Base-by-base conservation (phyloP, 1,140 invertebrate genomes). In the Drosophila punjabiensis region DNA sequence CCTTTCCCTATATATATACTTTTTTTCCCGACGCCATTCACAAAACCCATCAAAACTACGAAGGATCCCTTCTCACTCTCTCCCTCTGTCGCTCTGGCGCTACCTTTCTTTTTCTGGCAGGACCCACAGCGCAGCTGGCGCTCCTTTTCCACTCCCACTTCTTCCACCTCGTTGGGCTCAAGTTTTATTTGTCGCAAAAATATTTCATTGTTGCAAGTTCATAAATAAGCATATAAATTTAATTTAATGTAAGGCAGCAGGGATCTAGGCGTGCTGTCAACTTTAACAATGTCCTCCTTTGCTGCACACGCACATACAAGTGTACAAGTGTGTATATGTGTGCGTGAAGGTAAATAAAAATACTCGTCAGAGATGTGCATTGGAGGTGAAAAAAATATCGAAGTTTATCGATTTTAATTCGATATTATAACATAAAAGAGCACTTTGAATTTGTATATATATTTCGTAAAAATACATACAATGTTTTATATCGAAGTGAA, bases 201-300 rank as follows among this genome's bases (percentile, higher is more conserved):
- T 71, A 70, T 81, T 81, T 81, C 78, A 78, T 66, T 79, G 81
- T 82, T 89, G 85, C 86, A 76, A 75, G 78, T 82, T 82, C 67
- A 90, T 89, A 86, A 86, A 87, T 86, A 90, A 86, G 76, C 80
- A 87, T 77, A 86, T 70, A 90, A 76, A 89, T 82, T 82, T 79
- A 70, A 82, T 79, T 82, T 74, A 53, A 70, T 70, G 61, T 65
- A 70, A 53, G 33, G 43, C 37, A 37, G 47, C 33, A 37, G 18
- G 75, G 56, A 68, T 61, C 41, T 78, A 62, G 37, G 53, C 41
- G 28, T 28, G 61, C 33, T 63, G 58, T 64, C 61, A 66, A 43
- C 61, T 59, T 74, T 74, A 76, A 68, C 73, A 70, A 52, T 61
- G 71, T 69, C 30, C 37, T 66, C 24, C 32, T 30, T 37, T 28